Conservation (phyloP, 92 coral and sea anemone genomes). For the Hydrozoanthus gracilis region DNA sequence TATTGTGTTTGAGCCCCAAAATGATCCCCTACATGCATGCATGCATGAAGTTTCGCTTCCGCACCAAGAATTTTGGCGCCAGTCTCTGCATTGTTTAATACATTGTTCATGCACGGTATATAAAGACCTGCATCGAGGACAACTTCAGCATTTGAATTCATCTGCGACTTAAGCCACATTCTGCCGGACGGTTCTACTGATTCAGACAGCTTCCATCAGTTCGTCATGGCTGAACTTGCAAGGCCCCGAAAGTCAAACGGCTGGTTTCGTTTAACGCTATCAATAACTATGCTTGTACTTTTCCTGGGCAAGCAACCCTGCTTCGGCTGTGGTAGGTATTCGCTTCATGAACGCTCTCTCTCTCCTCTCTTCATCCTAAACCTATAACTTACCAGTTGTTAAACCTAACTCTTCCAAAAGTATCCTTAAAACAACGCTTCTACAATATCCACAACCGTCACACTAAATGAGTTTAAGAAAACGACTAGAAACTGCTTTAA, state of each 20-base stretch:
- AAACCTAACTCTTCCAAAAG: background rate
- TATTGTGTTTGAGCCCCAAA: too few relatives aligned
- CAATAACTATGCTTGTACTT: background rate
- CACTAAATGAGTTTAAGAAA: too few relatives aligned
- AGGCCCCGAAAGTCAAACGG: background rate
- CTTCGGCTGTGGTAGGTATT: conserved; percentile 15
- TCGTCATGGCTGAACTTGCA: background rate
- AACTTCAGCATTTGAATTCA: background rate
- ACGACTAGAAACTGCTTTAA: too few relatives aligned
- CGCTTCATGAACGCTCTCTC: background rate
- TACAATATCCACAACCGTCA: too few relatives aligned
- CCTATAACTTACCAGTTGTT: background rate
- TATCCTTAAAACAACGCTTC: too few relatives aligned
- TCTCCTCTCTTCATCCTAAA: background rate
- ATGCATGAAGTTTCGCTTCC: too few relatives aligned
- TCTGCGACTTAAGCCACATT: background rate
- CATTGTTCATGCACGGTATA: background rate
- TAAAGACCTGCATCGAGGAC: background rate
- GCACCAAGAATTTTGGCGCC: background rate
- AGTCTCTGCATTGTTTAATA: background rate
- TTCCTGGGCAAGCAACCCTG: conserved; percentile 4
- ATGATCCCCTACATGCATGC: too few relatives aligned
- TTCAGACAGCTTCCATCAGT: background rate
- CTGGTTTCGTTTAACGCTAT: background rate
- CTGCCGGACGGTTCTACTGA: background rate